Base-by-base conservation (phyloP, 30 jellyfish, hydroid and myxozoan species). In the Turritopsis dohrnii region DNA sequence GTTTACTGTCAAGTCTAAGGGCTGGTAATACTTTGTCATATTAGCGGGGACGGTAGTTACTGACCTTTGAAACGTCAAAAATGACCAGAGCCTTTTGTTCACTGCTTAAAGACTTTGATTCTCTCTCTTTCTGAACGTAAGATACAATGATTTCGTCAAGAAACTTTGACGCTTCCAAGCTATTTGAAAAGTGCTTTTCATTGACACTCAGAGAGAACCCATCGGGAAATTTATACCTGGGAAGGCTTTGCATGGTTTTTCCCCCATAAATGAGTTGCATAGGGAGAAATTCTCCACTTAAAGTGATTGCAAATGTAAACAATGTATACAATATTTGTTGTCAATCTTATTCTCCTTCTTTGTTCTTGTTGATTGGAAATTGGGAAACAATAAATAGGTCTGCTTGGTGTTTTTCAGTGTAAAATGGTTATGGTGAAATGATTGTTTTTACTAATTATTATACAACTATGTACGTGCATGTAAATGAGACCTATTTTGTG, bases 261-360 rank as follows among this genome's bases (percentile, higher is more conserved):
- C 84, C 84, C 29, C 81, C 84, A 29, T 76, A 76, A 27, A 76
- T 76, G 21, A 76, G 26, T 20, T 76, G 84, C 18, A 76, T 76
- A 21, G 84, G 84, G 25, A 76, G 26, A 30, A 76, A 76, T n/a
- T 0, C 29, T 19, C 84, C 84, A 76, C 29, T 27, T 52, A 28
- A 76, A 17, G 80, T 17, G 28, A 76, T 76, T 20, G 79, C 29
- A 29, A 76, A 76, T 17, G 84, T 76, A n/a, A n/a, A n/a, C n/a
- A n/a, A n/a, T n/a, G n/a, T n/a, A n/a, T n/a, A n/a, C n/a, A n/a
- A n/a, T n/a, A n/a, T n/a, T n/a, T n/a, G n/a, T n/a, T n/a, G n/a
- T n/a, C n/a, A n/a, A n/a, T n/a, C n/a, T n/a, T n/a, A n/a, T n/a
- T n/a, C n/a, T n/a, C n/a, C n/a, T n/a, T n/a, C n/a, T n/a, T n/a